These are phyloP conservation scores for Polylopha cassiicola DNA, from an alignment of 2,888 invertebrate genomes.

Conservation along the genomic window DNA sequence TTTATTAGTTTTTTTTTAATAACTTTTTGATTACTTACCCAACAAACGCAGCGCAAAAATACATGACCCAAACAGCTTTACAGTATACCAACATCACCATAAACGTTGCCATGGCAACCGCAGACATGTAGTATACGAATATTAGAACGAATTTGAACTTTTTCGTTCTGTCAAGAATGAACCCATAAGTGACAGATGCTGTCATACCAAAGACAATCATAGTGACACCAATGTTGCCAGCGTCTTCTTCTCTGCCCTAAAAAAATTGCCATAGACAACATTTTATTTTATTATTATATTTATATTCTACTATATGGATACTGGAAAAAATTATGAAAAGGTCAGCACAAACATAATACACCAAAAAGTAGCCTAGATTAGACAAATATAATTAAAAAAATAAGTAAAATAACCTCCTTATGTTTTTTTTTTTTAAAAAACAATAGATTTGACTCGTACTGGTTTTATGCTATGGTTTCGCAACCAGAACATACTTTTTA, in stretches of 20 bases:
- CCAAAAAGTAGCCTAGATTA: too few relatives aligned
- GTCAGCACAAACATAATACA: too few relatives aligned
- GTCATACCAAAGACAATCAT: constrained; percentile 80
- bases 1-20: neutral
- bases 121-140: constrained; percentile 76
- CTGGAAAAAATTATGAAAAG: too few relatives aligned
- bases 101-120: constrained; percentile 78
- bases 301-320: too few relatives aligned
- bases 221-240: constrained; percentile 79
- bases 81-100: constrained; percentile 65
- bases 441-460: too few relatives aligned
- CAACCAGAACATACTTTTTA: too few relatives aligned
- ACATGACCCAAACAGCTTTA: constrained; percentile 55
- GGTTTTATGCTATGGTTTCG: too few relatives aligned
- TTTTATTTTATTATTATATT: too few relatives aligned
- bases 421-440: too few relatives aligned
- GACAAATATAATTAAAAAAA: too few relatives aligned
- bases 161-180: constrained; percentile 80
- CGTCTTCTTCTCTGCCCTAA: constrained; percentile 70
- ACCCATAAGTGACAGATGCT: constrained; percentile 80
- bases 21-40: constrained; percentile 55
- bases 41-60: constrained; percentile 70
- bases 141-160: constrained; percentile 79
- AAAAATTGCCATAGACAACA: constrained; percentile 51
- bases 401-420: too few relatives aligned